phyloP scores from a whole-genome alignment of 92 coral and sea anemone species.

The Heteractis magnifica region DNA sequence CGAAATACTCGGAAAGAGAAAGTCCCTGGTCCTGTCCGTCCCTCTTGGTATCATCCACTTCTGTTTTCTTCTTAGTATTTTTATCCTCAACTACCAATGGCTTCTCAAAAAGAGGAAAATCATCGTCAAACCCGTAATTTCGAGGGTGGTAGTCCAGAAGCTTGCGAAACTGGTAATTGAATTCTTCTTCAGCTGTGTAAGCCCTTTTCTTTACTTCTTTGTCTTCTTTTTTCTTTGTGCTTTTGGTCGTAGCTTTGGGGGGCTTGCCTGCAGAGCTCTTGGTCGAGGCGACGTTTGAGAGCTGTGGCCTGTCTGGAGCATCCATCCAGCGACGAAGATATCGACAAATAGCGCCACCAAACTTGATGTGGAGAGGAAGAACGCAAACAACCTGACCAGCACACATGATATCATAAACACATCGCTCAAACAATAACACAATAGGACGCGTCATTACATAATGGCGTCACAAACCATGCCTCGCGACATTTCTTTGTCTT shows the following conservation, averaged over 20 bases:
- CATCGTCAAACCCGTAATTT: not conserved
- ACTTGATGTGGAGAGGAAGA: constrained; percentile 82
- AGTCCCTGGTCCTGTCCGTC: constrained; percentile 6
- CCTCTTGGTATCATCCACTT: not conserved
- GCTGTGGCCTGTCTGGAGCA: constrained; percentile 27
- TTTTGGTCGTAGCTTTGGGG: constrained; percentile 12
- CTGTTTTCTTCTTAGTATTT: not conserved
- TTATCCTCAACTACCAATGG: not conserved
- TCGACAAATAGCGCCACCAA: constrained; percentile 88
- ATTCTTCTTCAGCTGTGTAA: not conserved
- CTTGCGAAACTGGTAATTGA: constrained; percentile 3
- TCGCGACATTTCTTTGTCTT: not conserved
- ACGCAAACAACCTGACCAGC: constrained; percentile 65
- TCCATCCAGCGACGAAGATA: constrained; percentile 95
- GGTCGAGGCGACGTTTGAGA: constrained; percentile 8
- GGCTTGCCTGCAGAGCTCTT: constrained; percentile 11
- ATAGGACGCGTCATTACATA: not conserved
- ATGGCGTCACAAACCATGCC: not conserved
- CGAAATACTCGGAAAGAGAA: constrained; percentile 24
- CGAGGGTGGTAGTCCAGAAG: constrained; percentile 5
- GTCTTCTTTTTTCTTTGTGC: not conserved
- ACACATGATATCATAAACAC: not conserved
- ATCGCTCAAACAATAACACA: not conserved
- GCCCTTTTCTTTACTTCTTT: not conserved
- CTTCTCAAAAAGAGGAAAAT: not conserved